Evolutionary conservation across 2,797 vertebrate genomes (phyloP), one percentile per base, ranked within the genome.

Genomic region (Gadopsis bispinosus): DNA sequence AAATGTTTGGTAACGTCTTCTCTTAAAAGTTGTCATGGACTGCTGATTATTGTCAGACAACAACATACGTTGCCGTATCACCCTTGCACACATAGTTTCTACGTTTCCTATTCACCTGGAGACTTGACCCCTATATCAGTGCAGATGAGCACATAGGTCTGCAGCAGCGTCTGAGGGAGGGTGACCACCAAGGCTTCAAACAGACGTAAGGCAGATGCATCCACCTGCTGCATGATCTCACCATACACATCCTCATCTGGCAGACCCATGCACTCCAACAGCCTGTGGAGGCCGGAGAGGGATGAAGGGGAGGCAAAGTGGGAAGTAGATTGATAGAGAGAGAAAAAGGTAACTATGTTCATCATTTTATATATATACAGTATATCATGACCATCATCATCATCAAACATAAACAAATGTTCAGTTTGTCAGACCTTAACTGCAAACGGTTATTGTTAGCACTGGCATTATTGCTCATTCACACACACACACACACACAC

Each of bases 101-200:
- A 51, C 3, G 37, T 47, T 63, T 50, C 12, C 12, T 7, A 0
- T 20, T 66, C 1, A 97, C 97, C 96, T 62, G 96, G 94, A 79
- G 96, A 86, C 16, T 94, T 71, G 20, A 95, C 86, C 0, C 91
- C 87, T 19, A 95, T 93, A 1, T 96, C 94, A 0, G 95, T 92
- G 0, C 93, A 94, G 77, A 97, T 92, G 39, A 96, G 90, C 5
- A 95, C 14, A 0, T 96, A 97, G 0, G 93, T 85, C 51, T 97
- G 97, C 29, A 97, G 93, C 73, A 97, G 90, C 0, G 97, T 95
- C 78, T 97, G 85, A 4, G 97, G 96, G 43, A 96, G 94, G 1
- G 94, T 95, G 87, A 97, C 96, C 37, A 97, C 91, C 83, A 97
- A 87, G 4, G 95, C 95, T 79, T 97, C 97, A 39, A 97, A 84